Evolutionary conservation across 2,888 invertebrate genomes (phyloP).

Genomic region (Lissocephala sabroskyi): DNA sequence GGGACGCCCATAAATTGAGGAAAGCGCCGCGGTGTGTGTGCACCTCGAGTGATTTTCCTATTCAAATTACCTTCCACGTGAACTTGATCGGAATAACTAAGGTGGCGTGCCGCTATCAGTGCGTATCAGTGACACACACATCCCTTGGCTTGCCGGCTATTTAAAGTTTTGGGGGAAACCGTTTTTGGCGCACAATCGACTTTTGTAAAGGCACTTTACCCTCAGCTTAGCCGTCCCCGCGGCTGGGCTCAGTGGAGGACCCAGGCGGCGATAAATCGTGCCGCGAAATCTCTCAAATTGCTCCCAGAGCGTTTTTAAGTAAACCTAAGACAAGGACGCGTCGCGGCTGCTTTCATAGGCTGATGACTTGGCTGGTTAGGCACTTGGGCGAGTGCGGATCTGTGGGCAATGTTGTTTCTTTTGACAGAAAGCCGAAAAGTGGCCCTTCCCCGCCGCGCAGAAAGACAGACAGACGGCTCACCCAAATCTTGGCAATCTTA

Average conservation of each 20-base stretch:
- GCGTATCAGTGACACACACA: slow-evolving; percentile 41
- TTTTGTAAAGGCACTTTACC: not conserved
- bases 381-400: not conserved
- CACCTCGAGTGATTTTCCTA: slow-evolving; percentile 22
- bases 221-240: no score
- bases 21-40: not conserved
- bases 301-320: slow-evolving; percentile 51
- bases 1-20: not conserved
- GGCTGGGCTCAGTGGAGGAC: no score
- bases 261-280: slow-evolving; percentile 47
- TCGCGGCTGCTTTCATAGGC: slow-evolving; percentile 18
- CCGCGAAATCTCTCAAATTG: slow-evolving; percentile 52
- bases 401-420: slow-evolving; percentile 8
- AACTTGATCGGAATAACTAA: slow-evolving; percentile 4
- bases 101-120: slow-evolving; percentile 26
- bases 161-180: not conserved
- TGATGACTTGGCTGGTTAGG: not conserved
- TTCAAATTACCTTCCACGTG: slow-evolving; percentile 43
- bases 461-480: slow-evolving; percentile 15
- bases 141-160: not conserved
- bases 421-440: not conserved
- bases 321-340: slow-evolving; percentile 28
- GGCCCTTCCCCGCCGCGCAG: slow-evolving; percentile 8
- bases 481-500: slow-evolving; percentile 56
- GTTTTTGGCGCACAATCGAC: not conserved